These are phyloP conservation scores for Hedychridium roseum DNA, from an alignment of 2,888 invertebrate species.

Conservation along the genomic window DNA sequence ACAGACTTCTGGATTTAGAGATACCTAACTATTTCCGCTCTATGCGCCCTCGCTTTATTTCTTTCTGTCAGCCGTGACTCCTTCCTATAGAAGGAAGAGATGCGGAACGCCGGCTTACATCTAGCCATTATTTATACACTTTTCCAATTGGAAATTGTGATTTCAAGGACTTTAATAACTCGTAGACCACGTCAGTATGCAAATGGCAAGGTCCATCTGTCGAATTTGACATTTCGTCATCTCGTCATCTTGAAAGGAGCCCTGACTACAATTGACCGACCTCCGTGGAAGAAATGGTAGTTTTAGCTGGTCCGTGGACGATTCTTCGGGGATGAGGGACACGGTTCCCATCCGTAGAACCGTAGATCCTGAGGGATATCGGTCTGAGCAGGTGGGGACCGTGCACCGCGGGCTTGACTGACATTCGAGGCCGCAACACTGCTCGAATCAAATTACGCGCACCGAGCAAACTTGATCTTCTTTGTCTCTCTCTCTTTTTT, in stretches of 20 bases:
- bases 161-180: too few species aligned
- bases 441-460: slow-evolving; percentile 39
- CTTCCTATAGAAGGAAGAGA: too few species aligned
- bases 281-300: too few species aligned
- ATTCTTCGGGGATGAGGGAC: slow-evolving; percentile 36
- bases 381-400: slow-evolving; percentile 32
- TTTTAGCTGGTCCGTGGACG: too few species aligned
- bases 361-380: slow-evolving; percentile 41
- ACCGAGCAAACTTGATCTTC: slow-evolving; percentile 7
- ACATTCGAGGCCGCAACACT: slow-evolving; percentile 25
- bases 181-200: too few species aligned
- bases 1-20: background rate
- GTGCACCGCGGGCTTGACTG: slow-evolving; percentile 19
- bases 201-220: too few species aligned
- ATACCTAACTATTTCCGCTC: background rate
- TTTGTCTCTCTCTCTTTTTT: slow-evolving; percentile 1
- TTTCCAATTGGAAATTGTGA: too few species aligned
- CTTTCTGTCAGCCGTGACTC: slow-evolving; percentile 28
- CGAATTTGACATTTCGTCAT: too few species aligned
- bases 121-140: too few species aligned
- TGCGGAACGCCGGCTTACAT: too few species aligned
- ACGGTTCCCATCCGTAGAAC: slow-evolving; percentile 42
- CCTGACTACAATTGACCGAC: slow-evolving; percentile 29
- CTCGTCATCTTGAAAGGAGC: slow-evolving; percentile 36
- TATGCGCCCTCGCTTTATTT: slow-evolving; percentile 28